Evolutionary conservation across 2,113 vertebrate genomes (phyloP), one percentile per base, ranked within the genome.

Genomic region (Corvus hawaiiensis): DNA sequence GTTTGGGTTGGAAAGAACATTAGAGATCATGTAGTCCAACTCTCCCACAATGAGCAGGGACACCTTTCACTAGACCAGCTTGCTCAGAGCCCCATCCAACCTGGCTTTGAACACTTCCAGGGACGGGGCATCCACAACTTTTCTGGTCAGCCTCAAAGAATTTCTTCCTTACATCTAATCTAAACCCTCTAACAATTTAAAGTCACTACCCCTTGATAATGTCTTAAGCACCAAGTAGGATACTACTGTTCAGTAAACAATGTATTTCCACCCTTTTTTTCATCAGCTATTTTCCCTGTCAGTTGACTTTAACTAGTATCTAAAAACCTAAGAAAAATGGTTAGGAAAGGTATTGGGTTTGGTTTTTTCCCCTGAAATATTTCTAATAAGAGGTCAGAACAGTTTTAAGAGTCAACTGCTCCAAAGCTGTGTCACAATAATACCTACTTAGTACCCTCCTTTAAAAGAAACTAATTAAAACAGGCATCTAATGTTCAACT

Each of bases 381-480:
- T 84, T 94, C n/a, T 67, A 64, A 4, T 39, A 87, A 66, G 21
- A 89, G 32, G 8, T 79, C 35, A 89, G 58, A 96, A 88, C 48
- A 52, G 8, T 82, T 89, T 93, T 75, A 91, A 88, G 28, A 85
- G 39, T 69, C 44, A 92, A 10, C 17, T 59, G 22, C 24, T 68
- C 58, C 67, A 69, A 96, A 89, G 32, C 26, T 52, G 24, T 61
- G 16, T 72, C 59, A 83, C n/a, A 90, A 54, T 28, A 95, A 92
- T 52, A 44, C 28, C 9, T 2, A 76, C 51, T 71, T 66, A 63
- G 27, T n/a, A 37, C 18, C 41, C 33, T 82, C 58, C 41, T 83
- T 81, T 88, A 76, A 74, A 90, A 89, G 58, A n/a, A 86, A 7
- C 27, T 59, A 74, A 77, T 74, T 56, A 66, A 84, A 69, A 41